Conservation (phyloP, 2,797 vertebrate genomes). For the Rhadinocentrus ornatus region DNA sequence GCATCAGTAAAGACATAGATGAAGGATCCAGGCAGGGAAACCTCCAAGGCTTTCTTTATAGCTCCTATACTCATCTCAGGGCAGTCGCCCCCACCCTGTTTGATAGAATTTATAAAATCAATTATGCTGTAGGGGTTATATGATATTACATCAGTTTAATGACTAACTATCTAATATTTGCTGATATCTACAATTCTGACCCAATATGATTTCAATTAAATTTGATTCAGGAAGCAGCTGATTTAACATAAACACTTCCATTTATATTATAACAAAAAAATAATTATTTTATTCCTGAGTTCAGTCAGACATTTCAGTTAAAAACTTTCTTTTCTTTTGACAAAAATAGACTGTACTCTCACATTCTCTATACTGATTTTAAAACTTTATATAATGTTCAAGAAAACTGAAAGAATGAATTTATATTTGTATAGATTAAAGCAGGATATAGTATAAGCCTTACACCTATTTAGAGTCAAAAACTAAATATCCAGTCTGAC, state of each 20-base stretch:
- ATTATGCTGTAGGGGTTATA: background rate
- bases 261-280: background rate
- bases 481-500: background rate
- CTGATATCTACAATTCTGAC: background rate
- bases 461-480: too few species aligned
- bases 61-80: constrained; percentile 96
- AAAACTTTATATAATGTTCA: background rate
- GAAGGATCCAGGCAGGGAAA: constrained; percentile 91
- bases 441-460: too few species aligned
- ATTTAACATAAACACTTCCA: background rate
- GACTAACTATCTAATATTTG: background rate
- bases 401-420: background rate
- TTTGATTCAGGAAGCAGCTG: background rate
- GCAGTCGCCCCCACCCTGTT: constrained; percentile 94
- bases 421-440: background rate
- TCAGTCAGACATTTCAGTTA: background rate
- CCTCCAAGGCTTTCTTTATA: constrained; percentile 90
- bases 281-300: background rate
- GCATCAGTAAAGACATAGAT: constrained; percentile 96
- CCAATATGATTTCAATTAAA: background rate
- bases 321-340: background rate
- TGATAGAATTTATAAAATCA: constrained; percentile 18
- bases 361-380: background rate
- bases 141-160: background rate
- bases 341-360: background rate